These are phyloP conservation scores for Bucorvus abyssinicus DNA, from an alignment of 2,797 vertebrate genomes.

Conservation along the genomic window DNA sequence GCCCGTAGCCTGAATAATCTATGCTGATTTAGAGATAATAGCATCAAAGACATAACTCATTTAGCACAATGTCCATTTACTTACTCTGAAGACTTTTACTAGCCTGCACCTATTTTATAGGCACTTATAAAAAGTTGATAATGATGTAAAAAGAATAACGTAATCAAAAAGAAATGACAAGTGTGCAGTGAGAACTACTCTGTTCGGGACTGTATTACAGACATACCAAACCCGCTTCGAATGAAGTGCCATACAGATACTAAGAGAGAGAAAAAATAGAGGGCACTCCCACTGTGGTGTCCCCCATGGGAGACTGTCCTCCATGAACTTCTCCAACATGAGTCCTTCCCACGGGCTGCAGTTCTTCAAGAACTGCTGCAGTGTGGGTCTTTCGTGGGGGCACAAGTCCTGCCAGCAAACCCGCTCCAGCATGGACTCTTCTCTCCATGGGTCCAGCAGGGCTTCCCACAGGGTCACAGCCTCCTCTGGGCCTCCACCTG, in stretches of 20 bases:
- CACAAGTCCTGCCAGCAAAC: neutral
- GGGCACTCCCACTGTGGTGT: neutral
- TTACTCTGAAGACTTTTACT: conserved; percentile 73
- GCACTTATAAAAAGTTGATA: conserved; percentile 65
- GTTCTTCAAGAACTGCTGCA: neutral
- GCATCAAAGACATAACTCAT: conserved; percentile 76
- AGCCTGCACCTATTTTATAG: conserved; percentile 47
- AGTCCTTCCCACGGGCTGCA: neutral
- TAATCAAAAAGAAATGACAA: neutral
- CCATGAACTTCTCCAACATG: neutral
- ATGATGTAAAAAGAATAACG: conserved; percentile 27
- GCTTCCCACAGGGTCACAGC: neutral
- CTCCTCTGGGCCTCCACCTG: neutral
- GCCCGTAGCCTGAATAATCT: conserved; percentile 73
- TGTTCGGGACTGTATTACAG: neutral
- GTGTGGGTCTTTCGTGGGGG: too few species aligned
- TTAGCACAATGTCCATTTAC: conserved; percentile 74
- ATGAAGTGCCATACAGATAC: neutral
- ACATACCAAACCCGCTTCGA: neutral
- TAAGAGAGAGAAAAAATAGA: neutral
- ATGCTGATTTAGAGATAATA: conserved; percentile 76
- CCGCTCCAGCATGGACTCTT: neutral
- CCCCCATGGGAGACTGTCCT: neutral
- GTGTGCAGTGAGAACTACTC: neutral
- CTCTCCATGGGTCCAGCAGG: neutral